Evolutionary conservation across 2,888 invertebrate genomes (phyloP).

Genomic region (Parelbella ahira): DNA sequence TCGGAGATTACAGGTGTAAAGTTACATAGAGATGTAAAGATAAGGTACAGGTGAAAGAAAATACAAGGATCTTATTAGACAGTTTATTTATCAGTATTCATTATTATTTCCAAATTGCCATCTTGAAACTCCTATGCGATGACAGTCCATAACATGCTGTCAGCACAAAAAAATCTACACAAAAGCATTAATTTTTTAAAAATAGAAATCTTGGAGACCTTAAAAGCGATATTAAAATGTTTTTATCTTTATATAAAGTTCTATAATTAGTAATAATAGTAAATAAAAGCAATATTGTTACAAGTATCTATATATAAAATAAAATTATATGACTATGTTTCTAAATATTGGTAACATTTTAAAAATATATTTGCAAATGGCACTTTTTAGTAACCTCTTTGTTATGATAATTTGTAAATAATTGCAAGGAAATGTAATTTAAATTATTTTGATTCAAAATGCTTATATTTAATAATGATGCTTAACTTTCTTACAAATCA

Average conservation of each 20-base stretch:
- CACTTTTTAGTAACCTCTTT: constrained; percentile 30
- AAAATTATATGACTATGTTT: constrained; percentile 25
- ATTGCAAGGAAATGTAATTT: too few relatives aligned
- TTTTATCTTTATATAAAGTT: constrained; percentile 15
- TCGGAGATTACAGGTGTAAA: too few relatives aligned
- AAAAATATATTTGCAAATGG: constrained; percentile 31
- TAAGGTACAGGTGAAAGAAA: too few relatives aligned
- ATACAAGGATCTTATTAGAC: too few relatives aligned
- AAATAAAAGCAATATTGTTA: constrained; percentile 24
- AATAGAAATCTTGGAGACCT: constrained; percentile 24
- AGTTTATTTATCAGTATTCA: too few relatives aligned
- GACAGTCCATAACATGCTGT: too few relatives aligned
- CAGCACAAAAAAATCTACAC: constrained; percentile 16
- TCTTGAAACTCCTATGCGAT: too few relatives aligned
- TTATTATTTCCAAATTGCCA: too few relatives aligned
- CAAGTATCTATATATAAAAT: constrained; percentile 23
- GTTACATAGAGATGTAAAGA: too few relatives aligned
- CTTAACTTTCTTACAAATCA: constrained; percentile 18
- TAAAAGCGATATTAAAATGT: constrained; percentile 24
- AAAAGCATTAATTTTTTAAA: constrained; percentile 23
- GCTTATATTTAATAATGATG: too few relatives aligned
- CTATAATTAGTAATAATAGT: constrained; percentile 23
- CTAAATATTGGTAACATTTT: constrained; percentile 34
- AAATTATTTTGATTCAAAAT: too few relatives aligned
- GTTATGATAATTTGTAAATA: constrained; percentile 8